Evolutionary conservation across 53 echinoderm and acorn worm genomes (phyloP).

Genomic region (Paelopatides confundens): DNA sequence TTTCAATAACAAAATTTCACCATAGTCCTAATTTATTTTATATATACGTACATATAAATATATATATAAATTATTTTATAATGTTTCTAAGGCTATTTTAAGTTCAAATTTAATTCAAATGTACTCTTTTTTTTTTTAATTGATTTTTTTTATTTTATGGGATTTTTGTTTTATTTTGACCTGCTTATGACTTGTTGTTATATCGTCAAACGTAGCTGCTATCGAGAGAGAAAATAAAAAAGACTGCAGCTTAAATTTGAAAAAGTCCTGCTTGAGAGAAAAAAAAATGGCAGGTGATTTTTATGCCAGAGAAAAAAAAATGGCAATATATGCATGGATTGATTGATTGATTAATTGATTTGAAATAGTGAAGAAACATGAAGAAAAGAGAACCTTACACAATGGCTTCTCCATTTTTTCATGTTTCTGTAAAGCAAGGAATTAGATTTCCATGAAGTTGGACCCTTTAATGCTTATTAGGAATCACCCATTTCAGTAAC

Average conservation of each 20-base stretch:
- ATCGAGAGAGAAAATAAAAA: background rate
- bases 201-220: background rate
- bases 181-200: background rate
- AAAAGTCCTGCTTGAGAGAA: slow-evolving; percentile 22
- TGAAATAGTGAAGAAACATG: slow-evolving; percentile 19
- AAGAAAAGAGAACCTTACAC: slow-evolving; percentile 23
- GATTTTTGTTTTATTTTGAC: background rate
- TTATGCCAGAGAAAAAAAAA: slow-evolving; percentile 11
- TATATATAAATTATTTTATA: background rate
- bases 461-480: background rate
- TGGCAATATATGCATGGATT: slow-evolving; percentile 16
- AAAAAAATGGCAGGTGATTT: slow-evolving; percentile 3
- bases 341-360: too few species aligned
- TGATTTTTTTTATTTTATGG: background rate
- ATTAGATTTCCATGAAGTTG: background rate
- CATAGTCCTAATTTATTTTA: background rate
- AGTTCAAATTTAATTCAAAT: background rate
- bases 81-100: background rate
- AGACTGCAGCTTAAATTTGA: background rate
- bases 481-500: background rate
- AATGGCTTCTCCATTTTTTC: slow-evolving; percentile 15
- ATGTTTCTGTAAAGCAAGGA: slow-evolving; percentile 10
- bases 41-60: background rate
- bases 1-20: background rate
- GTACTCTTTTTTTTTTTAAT: background rate